Base-by-base conservation (phyloP, 2,888 invertebrate genomes). In the Hyposoter dolosus region DNA sequence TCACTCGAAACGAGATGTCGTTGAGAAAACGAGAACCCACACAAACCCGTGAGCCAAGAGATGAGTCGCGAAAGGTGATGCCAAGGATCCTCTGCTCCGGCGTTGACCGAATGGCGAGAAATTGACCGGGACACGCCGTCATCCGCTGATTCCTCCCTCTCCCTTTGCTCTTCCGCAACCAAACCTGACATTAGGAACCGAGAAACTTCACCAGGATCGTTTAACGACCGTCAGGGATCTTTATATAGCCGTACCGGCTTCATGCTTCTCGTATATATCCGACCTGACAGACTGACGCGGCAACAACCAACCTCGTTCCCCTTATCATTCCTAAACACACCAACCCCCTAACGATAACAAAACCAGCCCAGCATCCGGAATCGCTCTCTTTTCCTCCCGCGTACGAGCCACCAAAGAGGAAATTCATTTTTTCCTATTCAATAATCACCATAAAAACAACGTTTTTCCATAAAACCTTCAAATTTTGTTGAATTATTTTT, bases 1-100 rank as follows among this genome's bases (percentile, higher is more conserved):
- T 66, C 81, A 84, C 47, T 12, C 65, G 66, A 82, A 82, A 82
- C 82, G 82, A 88, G 88, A 91, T 93, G 93, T 93, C 93, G 93
- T 93, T 93, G 92, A 91, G 91, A 90, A 91, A 92, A 91, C 90
- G 90, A 90, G 91, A 88, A 86, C 68, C 53, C 43, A 79, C 23
- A 53, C 50, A 74, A 60, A 79, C 77, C 81, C 82, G 53, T 10
- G n/a, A 15, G 19, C 35, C 35, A 35, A 53, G 66, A 50, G 72
- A n/a, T n/a, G n/a, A 71, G 53, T 72, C 72, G 45, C 68, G 50
- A 47, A 79, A 79, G 69, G 79, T 79, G 80, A 63, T 66, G 66
- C 74, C 56, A 17, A 75, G 75, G 53, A 68, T 81, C 81, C 32
- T 74, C 74, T 28, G n/a, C 28, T 15, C 17, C 71, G 28, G 19